These are phyloP conservation scores for Aeoliscus strigatus DNA, from an alignment of 2,797 vertebrate genomes.

Conservation along the genomic window DNA sequence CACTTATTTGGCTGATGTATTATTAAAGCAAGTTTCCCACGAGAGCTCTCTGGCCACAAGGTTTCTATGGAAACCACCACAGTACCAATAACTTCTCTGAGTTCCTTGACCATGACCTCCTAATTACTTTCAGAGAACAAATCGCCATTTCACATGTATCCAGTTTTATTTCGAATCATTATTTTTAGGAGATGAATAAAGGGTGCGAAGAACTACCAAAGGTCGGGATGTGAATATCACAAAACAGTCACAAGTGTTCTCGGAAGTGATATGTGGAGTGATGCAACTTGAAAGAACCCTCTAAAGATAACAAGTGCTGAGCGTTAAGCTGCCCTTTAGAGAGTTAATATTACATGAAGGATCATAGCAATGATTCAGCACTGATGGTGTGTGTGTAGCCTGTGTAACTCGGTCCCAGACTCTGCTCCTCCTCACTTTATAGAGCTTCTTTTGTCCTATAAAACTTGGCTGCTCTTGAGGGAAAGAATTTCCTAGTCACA, in stretches of 20 bases:
- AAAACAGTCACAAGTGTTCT: constrained; percentile 27
- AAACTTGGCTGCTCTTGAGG: constrained; percentile 42
- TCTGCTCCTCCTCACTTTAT: constrained; percentile 45
- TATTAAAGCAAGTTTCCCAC: constrained; percentile 51
- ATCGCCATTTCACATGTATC: constrained; percentile 49
- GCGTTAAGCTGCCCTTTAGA: constrained; percentile 32
- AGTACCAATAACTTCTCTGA: constrained; percentile 60
- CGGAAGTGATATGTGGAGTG: constrained; percentile 31
- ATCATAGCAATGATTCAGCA: constrained; percentile 36
- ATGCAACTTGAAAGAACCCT: constrained; percentile 51
- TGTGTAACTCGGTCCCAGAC: constrained; percentile 25
- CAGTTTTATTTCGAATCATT: constrained; percentile 46
- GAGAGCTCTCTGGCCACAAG: constrained; percentile 48
- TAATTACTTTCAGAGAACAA: constrained; percentile 60
- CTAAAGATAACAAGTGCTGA: constrained; percentile 27
- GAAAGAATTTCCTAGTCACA: constrained; percentile 41
- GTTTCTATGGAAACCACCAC: constrained; percentile 68
- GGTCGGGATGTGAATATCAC: constrained; percentile 19
- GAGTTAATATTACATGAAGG: constrained; percentile 45
- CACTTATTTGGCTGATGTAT: constrained; percentile 57
- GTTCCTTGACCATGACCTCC: constrained; percentile 48
- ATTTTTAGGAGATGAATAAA: constrained; percentile 12
- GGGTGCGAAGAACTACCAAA: constrained; percentile 27
- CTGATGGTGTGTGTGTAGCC: constrained; percentile 36
- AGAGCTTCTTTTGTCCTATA: constrained; percentile 37